phyloP scores from a whole-genome alignment of 2,888 invertebrate species.

The Netelia inedita region DNA sequence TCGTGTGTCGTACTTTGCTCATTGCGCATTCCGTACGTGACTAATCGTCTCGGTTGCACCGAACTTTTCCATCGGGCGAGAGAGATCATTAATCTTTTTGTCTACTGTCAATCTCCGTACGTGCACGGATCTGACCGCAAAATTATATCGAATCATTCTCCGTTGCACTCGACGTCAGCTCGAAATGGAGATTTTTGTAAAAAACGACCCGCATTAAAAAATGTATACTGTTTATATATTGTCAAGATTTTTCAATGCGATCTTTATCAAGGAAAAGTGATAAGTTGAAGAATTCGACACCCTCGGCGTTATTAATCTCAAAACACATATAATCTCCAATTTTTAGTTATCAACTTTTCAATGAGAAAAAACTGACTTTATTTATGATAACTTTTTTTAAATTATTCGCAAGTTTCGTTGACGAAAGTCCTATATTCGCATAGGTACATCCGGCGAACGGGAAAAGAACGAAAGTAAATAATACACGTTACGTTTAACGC shows the following conservation, averaged over 20 bases:
- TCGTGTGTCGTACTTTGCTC: conserved; percentile 9
- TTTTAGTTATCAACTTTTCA: too few relatives aligned
- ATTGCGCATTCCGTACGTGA: conserved; percentile 40
- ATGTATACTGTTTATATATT: too few relatives aligned
- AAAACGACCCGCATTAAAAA: too few relatives aligned
- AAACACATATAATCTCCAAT: too few relatives aligned
- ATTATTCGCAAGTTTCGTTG: too few relatives aligned
- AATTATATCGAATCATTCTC: not conserved
- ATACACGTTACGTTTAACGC: not conserved
- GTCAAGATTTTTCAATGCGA: too few relatives aligned
- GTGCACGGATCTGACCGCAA: not conserved
- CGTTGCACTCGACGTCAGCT: not conserved
- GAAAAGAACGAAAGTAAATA: not conserved
- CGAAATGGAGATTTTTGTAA: too few relatives aligned
- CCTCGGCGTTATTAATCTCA: too few relatives aligned
- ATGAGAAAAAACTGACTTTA: too few relatives aligned
- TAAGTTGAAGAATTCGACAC: too few relatives aligned
- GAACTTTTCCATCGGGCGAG: conserved; percentile 2
- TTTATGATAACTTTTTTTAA: too few relatives aligned
- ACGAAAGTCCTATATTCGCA: not conserved
- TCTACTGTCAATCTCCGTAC: not conserved
- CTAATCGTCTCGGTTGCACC: conserved; percentile 18
- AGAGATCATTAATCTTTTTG: not conserved
- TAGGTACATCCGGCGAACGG: not conserved
- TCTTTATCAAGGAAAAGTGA: too few relatives aligned